A percentile compares a stretch with the other conserved stretches of the same genome.
phyloP scores from a whole-genome alignment of 2,888 invertebrate genomes.

The Cartodere bifasciata region DNA sequence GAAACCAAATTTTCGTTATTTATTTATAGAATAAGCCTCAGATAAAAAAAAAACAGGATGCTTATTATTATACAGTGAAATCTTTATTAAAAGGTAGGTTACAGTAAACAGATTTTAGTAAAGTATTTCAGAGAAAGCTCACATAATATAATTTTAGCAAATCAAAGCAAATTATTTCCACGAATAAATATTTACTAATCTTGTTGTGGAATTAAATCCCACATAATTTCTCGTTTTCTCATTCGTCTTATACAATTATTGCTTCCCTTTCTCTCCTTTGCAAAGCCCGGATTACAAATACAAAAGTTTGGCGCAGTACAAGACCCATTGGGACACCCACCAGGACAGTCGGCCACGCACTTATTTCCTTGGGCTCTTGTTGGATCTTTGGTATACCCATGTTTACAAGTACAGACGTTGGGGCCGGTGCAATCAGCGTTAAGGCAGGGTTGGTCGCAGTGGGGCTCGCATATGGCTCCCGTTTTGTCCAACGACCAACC shows the following conservation, averaged over 20 bases:
- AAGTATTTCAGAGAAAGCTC: no score
- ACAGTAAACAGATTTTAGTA: no score
- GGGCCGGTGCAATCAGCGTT: constrained; percentile 35
- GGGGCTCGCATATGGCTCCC: constrained; percentile 29
- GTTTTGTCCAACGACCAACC: constrained; percentile 32
- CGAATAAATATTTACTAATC: background rate
- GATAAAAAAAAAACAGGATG: no score
- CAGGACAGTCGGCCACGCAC: constrained; percentile 46
- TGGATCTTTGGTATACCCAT: constrained; percentile 33
- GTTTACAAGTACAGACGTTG: constrained; percentile 28
- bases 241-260: constrained; percentile 45
- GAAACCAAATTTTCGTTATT: no score
- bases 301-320: constrained; percentile 65
- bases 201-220: constrained; percentile 28
- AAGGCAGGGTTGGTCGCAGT: constrained; percentile 41
- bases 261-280: constrained; percentile 52
- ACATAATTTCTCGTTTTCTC: constrained; percentile 30
- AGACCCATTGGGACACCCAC: constrained; percentile 61
- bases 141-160: no score
- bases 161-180: no score
- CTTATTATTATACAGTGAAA: no score
- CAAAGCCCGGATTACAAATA: constrained; percentile 56
- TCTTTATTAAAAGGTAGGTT: no score
- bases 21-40: no score
- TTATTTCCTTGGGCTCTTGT: constrained; percentile 25